Evolutionary conservation across 2,113 vertebrate genomes (phyloP).

Genomic region (Carassius carassius): DNA sequence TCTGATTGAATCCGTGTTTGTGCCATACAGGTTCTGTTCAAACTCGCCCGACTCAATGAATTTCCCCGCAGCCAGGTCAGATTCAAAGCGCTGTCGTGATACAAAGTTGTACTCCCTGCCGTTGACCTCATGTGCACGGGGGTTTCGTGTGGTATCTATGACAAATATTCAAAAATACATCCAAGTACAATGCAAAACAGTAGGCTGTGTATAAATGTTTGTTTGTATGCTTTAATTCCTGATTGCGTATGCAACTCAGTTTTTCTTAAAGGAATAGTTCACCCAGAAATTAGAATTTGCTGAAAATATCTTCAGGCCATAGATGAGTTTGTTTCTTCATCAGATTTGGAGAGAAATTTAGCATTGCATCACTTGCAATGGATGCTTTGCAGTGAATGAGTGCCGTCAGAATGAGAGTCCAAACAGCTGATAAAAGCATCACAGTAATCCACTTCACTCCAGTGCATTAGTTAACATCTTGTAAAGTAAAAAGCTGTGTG

Average conservation of each 20-base stretch:
- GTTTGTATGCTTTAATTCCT: neutral
- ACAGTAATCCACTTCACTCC: too few species aligned
- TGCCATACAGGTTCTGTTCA: slow-evolving; percentile 94
- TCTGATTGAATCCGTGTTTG: slow-evolving; percentile 89
- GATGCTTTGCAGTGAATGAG: too few species aligned
- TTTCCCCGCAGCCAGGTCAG: slow-evolving; percentile 84
- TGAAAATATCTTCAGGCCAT: too few species aligned
- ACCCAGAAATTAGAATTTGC: too few species aligned
- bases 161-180: neutral
- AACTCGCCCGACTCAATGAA: slow-evolving; percentile 94
- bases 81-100: slow-evolving; percentile 84
- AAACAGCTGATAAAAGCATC: too few species aligned
- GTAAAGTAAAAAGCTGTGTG: too few species aligned
- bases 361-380: too few species aligned
- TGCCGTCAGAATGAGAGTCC: too few species aligned
- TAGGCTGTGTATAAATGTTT: neutral
- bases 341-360: too few species aligned
- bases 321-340: too few species aligned
- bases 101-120: slow-evolving; percentile 94
- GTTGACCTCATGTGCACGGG: slow-evolving; percentile 86
- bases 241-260: neutral
- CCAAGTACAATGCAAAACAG: neutral
- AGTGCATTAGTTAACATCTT: too few species aligned
- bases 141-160: slow-evolving; percentile 88
- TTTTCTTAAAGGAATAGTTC: neutral